Base-by-base conservation (phyloP, 23 tunicate species). In the Styela clava region DNA sequence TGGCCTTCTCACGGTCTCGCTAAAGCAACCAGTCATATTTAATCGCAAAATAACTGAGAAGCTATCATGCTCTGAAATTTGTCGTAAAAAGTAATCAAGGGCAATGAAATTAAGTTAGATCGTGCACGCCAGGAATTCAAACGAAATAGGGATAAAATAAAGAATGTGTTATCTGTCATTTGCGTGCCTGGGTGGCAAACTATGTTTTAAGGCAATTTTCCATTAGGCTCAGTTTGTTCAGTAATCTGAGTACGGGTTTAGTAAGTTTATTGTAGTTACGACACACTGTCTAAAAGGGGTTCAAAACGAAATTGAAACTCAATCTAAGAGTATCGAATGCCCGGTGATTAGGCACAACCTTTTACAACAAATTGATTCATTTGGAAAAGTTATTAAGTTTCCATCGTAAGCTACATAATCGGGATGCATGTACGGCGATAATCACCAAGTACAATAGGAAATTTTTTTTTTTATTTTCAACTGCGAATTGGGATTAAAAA, bases 271-370 rank as follows among this genome's bases (percentile, higher is more conserved):
- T 44, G 56, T 44, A 12, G 12, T 7, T 44, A 44, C 56, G 56
- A 44, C 56, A 44, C 56, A 32, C 35, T 71, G 77, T 71, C 77
- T 71, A 71, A 71, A 71, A 71, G 77, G 34, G 77, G 35, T 3
- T 18, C 70, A 71, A 34, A 26, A 71, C 35, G 34, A 32, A 71
- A 31, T 28, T 71, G 77, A 71, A 71, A 71, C 77, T 18, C 34
- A 28, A 71, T 71, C 32, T 26, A 71, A 71, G 18, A 19, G 77
- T 71, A 71, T 71, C 77, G 77, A 28, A 71, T 71, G 16, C 34
- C 77, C 35, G 77, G 34, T 29, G 20, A 71, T 71, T 71, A 30
- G 16, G 3, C 77, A 16, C 24, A 65, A 24, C 7, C 56, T 44
- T 44, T 44, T 44, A 44, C 56, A 12, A 44, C 56, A 44, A 44